phyloP scores from a whole-genome alignment of 30 jellyfish, hydroid and myxozoan species.

The Pseudorhiza aurosa region DNA sequence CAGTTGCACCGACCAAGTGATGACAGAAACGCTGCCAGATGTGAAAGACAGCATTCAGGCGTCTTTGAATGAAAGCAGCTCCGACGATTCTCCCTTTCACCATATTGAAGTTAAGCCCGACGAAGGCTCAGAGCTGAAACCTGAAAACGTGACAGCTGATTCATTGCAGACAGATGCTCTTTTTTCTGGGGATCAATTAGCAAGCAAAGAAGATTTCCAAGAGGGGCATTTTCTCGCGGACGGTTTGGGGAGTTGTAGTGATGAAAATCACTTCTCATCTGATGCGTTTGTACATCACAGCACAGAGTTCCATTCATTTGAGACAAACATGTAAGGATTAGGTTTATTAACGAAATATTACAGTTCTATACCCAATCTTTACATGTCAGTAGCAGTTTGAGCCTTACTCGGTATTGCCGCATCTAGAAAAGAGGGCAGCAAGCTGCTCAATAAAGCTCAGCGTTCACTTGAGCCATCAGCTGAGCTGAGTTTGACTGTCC shows the following conservation, averaged over 20 bases:
- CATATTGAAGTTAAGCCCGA: conserved; percentile 49
- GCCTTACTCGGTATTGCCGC: no score
- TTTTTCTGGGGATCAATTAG: no score
- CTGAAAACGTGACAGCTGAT: background rate
- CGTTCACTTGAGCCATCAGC: no score
- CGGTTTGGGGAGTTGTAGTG: background rate
- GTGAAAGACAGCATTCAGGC: background rate
- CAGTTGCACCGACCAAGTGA: background rate
- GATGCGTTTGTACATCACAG: background rate
- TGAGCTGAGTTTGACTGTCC: no score
- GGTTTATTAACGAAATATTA: no score
- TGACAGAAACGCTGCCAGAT: background rate
- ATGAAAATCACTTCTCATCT: background rate
- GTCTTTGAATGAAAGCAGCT: conserved; percentile 15
- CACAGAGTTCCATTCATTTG: background rate
- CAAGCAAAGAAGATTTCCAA: background rate
- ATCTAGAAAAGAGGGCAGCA: no score
- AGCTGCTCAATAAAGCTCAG: no score
- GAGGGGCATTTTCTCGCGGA: background rate
- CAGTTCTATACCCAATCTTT: no score
- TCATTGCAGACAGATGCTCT: background rate
- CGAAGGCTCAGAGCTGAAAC: background rate
- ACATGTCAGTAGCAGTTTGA: no score
- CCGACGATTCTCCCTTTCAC: conserved; percentile 65
- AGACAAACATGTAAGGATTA: background rate